Conservation (phyloP, 2,888 invertebrate species). For the Mythimna lalbum region DNA sequence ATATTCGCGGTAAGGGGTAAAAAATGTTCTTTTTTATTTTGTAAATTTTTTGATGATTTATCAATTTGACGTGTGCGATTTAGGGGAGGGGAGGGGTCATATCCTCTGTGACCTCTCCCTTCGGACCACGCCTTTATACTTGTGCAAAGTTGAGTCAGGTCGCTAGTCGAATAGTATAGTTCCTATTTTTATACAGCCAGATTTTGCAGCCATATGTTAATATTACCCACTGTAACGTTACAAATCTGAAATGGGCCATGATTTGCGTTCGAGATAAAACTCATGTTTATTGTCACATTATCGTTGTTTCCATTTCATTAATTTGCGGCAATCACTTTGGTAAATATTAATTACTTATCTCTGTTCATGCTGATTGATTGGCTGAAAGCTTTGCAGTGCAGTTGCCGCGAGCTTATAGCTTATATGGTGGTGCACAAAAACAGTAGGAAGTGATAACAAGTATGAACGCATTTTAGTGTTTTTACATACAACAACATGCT, state of each 20-base stretch:
- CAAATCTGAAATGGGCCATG: not conserved
- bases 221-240: slow-evolving; percentile 1
- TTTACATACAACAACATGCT: not conserved
- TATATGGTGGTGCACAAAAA: not conserved
- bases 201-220: not conserved
- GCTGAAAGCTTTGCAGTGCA: not conserved
- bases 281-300: slow-evolving; percentile 1
- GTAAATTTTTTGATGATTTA: too few relatives aligned
- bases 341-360: slow-evolving; percentile 36
- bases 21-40: too few relatives aligned
- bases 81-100: too few relatives aligned
- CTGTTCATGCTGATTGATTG: slow-evolving; percentile 21
- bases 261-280: slow-evolving; percentile 10
- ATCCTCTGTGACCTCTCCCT: too few relatives aligned
- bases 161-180: too few relatives aligned
- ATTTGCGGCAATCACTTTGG: slow-evolving; percentile 17
- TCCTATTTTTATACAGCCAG: slow-evolving; percentile 2
- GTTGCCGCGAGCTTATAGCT: not conserved
- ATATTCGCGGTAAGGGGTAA: too few relatives aligned
- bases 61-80: too few relatives aligned
- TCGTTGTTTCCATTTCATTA: slow-evolving; percentile 39
- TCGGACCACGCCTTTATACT: too few relatives aligned
- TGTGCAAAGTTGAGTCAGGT: not conserved
- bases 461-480: not conserved
- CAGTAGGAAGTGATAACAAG: not conserved